Percentiles rank a stretch among this genome's conserved stretches.
phyloP scores from a whole-genome alignment of 2,113 vertebrate genomes.

The Psittacus erithacus region DNA sequence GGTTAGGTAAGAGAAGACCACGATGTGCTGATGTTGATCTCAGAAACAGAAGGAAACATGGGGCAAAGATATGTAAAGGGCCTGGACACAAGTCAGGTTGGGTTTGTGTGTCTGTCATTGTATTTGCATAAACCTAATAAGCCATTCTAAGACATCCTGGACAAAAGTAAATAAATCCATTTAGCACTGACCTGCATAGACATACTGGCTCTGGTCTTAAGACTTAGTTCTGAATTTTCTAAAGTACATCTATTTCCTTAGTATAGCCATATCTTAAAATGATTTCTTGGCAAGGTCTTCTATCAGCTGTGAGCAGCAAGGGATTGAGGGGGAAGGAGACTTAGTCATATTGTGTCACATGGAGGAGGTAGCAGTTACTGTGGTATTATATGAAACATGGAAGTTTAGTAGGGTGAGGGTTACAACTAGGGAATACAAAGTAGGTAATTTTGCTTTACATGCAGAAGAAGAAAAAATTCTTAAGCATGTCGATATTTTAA shows the following conservation, averaged over 20 bases:
- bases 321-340: not conserved
- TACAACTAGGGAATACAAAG: not conserved
- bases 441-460: not conserved
- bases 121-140: not conserved
- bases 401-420: not conserved
- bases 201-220: not conserved
- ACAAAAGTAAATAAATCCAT: not conserved
- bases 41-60: not conserved
- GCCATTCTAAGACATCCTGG: not conserved
- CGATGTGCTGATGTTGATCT: rapidly evolving
- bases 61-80: not conserved
- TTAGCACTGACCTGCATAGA: not conserved
- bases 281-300: not conserved
- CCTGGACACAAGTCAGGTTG: not conserved
- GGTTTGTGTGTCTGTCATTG: not conserved
- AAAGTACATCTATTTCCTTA: not conserved
- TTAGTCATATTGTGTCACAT: not conserved
- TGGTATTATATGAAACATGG: not conserved
- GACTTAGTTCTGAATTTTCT: not conserved
- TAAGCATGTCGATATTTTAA: not conserved
- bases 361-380: not conserved
- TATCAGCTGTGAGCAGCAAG: not conserved
- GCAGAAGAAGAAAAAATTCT: not conserved
- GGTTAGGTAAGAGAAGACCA: not conserved
- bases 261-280: not conserved